A percentile compares a stretch with the other conserved stretches of the same genome.
Conservation (phyloP, 2,113 vertebrate species). For the Rhegmatorhina hoffmannsi region DNA sequence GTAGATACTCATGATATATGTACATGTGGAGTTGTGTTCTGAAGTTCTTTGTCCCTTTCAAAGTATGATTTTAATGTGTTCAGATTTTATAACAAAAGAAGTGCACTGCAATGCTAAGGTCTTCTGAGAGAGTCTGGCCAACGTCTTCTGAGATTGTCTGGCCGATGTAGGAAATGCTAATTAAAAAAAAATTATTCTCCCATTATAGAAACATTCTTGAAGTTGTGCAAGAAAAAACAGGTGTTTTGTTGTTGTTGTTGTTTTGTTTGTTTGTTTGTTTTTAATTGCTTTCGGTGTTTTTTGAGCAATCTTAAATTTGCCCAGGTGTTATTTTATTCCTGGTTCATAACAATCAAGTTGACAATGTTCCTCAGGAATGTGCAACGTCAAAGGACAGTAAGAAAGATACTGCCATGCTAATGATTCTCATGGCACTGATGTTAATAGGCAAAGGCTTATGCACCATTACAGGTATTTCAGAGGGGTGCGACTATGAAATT, state of each 20-base stretch:
- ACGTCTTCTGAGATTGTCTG: not conserved
- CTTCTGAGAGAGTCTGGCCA: not conserved
- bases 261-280: not conserved
- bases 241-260: not conserved
- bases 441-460: not conserved
- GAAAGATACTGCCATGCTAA: not conserved
- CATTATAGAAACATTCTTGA: not conserved
- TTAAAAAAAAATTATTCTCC: not conserved
- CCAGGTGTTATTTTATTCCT: not conserved
- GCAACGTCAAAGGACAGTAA: not conserved
- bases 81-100: not conserved
- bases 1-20: not conserved
- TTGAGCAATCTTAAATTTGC: not conserved
- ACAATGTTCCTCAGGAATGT: not conserved
- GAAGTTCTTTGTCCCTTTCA: not conserved
- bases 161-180: not conserved
- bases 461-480: not conserved
- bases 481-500: not conserved
- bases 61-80: not conserved
- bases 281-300: not conserved
- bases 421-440: not conserved
- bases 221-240: rapidly evolving
- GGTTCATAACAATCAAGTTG: not conserved
- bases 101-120: not conserved
- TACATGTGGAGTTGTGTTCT: not conserved